Evolutionary conservation across 2,888 invertebrate genomes (phyloP).

Genomic region (Diachrysia chrysitis): DNA sequence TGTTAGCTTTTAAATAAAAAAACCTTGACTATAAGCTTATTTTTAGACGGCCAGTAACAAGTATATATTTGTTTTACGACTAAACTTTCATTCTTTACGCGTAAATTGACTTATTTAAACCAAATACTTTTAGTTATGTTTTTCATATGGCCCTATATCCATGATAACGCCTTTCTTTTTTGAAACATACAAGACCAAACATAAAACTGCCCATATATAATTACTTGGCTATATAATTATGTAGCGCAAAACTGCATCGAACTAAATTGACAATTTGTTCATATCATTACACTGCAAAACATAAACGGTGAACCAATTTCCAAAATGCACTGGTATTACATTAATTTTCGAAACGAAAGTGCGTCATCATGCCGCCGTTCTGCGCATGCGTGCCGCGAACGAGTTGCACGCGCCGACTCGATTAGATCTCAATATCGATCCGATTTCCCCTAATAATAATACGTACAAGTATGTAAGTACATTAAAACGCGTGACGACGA

Average conservation of each 20-base stretch:
- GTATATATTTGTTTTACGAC: background rate
- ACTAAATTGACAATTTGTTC: conserved; percentile 1
- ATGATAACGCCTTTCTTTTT: background rate
- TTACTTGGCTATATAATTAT: conserved; percentile 1
- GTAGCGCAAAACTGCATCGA: background rate
- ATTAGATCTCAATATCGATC: conserved; percentile 57
- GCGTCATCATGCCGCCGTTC: conserved; percentile 54
- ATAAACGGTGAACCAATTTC: conserved; percentile 25
- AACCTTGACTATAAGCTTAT: conserved; percentile 20
- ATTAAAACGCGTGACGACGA: conserved; percentile 53
- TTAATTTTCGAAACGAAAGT: conserved; percentile 59
- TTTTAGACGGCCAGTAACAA: background rate
- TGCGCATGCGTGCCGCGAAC: conserved; percentile 51
- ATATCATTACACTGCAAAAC: conserved; percentile 1
- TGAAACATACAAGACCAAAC: background rate
- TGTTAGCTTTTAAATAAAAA: conserved; percentile 52
- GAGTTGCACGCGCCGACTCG: conserved; percentile 59
- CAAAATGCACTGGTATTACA: conserved; percentile 32
- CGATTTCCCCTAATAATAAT: conserved; percentile 66
- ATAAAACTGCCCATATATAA: background rate
- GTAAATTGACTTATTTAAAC: too few species aligned
- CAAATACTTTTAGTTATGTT: too few species aligned
- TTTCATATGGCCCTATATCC: too few species aligned
- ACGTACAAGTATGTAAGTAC: conserved; percentile 37
- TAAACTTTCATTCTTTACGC: background rate